Conservation (phyloP, 2,113 vertebrate species). For the Xenotilapia caudafasciata region DNA sequence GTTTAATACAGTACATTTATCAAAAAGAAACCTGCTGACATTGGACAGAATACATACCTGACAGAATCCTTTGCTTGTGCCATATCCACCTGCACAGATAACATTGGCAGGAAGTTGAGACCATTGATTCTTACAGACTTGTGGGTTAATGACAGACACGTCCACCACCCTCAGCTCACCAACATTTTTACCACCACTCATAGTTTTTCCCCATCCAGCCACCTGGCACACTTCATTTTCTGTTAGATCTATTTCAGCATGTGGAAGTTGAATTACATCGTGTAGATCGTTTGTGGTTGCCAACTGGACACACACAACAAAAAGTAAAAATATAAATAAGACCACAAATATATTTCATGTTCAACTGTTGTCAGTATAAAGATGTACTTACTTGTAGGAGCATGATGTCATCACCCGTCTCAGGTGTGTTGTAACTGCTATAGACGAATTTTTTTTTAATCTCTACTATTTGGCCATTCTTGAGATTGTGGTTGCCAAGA, state of each 20-base stretch:
- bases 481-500: background rate
- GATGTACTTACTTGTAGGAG: background rate
- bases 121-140: background rate
- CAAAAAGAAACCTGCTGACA: background rate
- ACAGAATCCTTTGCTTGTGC: background rate
- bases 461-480: background rate
- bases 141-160: background rate
- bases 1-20: background rate
- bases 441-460: accelerated
- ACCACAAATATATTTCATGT: background rate
- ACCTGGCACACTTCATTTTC: background rate
- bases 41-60: background rate
- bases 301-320: background rate
- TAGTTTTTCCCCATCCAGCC: background rate
- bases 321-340: background rate
- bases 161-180: background rate
- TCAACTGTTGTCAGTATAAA: background rate
- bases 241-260: background rate
- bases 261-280: background rate
- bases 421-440: background rate
- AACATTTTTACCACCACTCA: accelerated
- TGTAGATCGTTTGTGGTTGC: background rate
- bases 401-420: background rate
- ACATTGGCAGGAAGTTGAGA: background rate
- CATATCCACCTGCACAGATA: background rate